phyloP scores from a whole-genome alignment of 2,888 invertebrate genomes.

The Rhopalosiphum nymphaeae region DNA sequence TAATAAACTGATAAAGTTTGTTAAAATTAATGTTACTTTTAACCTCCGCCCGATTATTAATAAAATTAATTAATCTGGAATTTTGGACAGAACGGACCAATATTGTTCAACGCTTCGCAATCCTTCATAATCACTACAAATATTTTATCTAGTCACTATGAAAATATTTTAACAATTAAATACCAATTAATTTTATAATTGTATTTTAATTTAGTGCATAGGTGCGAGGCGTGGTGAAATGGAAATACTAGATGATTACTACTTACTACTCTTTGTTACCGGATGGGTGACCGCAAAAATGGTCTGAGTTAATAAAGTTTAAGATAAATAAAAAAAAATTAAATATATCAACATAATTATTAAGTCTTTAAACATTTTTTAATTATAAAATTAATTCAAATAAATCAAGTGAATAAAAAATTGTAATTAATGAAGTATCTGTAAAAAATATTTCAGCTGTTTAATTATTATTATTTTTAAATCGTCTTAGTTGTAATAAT shows the following conservation, averaged over 20 bases:
- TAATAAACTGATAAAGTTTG: background rate
- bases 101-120: background rate
- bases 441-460: background rate
- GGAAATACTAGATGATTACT: background rate
- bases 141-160: background rate
- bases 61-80: background rate
- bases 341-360: background rate
- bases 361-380: background rate
- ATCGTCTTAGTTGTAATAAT: background rate
- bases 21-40: background rate
- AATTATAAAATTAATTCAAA: background rate
- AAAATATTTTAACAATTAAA: background rate
- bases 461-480: background rate
- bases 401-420: background rate
- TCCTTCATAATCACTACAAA: background rate
- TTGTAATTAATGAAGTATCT: background rate
- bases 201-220: background rate
- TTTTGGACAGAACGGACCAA: background rate
- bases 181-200: background rate
- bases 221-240: background rate
- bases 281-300: background rate
- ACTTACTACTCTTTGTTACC: background rate
- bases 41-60: background rate
- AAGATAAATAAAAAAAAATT: background rate
- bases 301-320: background rate